phyloP scores from a whole-genome alignment of 2,113 vertebrate species.

The Prionailurus bengalensis region DNA sequence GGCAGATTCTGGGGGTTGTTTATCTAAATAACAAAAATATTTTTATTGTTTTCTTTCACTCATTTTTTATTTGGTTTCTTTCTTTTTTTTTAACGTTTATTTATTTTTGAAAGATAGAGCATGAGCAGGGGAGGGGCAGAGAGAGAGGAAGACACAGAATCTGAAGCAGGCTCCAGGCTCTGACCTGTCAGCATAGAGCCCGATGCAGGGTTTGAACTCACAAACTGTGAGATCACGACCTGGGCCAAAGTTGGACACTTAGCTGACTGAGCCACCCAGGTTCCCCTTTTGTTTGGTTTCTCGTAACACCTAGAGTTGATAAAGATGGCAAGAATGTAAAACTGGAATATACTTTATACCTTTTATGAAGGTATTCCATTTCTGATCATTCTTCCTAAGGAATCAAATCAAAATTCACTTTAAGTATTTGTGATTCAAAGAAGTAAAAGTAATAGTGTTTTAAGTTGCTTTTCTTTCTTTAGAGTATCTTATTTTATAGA shows the following conservation, averaged over 20 bases:
- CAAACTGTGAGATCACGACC: no score
- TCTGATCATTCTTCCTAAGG: not conserved
- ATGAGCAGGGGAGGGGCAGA: no score
- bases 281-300: not conserved
- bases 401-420: slow-evolving; percentile 1
- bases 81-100: no score
- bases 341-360: not conserved
- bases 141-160: no score
- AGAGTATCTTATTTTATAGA: not conserved
- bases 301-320: not conserved
- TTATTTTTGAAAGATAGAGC: no score
- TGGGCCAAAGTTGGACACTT: no score
- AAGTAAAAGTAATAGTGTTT: not conserved
- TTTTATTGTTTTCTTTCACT: not conserved
- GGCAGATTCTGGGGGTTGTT: not conserved
- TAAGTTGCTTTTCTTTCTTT: not conserved
- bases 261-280: no score
- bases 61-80: not conserved
- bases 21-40: not conserved
- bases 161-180: no score
- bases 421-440: not conserved
- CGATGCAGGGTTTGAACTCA: no score
- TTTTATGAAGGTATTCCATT: not conserved
- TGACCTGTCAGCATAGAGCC: no score
- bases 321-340: slow-evolving; percentile 15